Evolutionary conservation across 2,113 vertebrate species (phyloP), one percentile per base, ranked within the genome.

Genomic region (Thalassoma bifasciatum): DNA sequence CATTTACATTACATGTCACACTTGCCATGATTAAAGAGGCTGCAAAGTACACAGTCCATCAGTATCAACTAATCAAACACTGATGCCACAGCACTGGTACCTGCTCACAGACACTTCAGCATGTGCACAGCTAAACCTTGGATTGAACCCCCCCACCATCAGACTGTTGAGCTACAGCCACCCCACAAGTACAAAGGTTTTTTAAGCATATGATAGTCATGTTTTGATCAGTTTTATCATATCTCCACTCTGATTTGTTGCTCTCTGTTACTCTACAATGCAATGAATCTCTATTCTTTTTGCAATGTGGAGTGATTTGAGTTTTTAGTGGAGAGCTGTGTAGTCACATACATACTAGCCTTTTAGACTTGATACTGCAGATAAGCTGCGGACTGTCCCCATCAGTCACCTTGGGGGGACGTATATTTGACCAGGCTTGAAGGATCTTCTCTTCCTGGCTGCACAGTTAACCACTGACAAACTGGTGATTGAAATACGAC

Each of bases 401-500:
- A 62, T 66, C 61, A 51, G 16, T 72, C n/a, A 60, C 47, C 62
- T 64, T 17, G 5, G 40, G 60, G 46, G 60, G 67, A 81, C 44
- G 10, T 52, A 46, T 37, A 72, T 77, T 64, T 62, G 74, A 81
- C 75, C 51, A 60, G 66, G 66, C 63, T 60, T 42, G 56, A 61
- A 46, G 59, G 52, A 71, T 66, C 40, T 56, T 59, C 42, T 30
- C 69, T 36, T n/a, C 21, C 30, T 69, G 1, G 0, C 63, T 14
- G 19, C 60, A 61, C 68, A 65, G 52, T 79, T 83, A 63, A 81
- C 63, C 61, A 50, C 75, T 74, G 66, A 30, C 24, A 64, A 38
- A 62, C 66, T 75, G 49, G 71, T 76, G 79, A 85, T 56, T 86
- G 78, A 74, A 85, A 85, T 40, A 17, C 61, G 77, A 81, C 78